Evolutionary conservation across 2,113 vertebrate genomes (phyloP), one percentile per base, ranked within the genome.

Genomic region (Pipra filicauda): DNA sequence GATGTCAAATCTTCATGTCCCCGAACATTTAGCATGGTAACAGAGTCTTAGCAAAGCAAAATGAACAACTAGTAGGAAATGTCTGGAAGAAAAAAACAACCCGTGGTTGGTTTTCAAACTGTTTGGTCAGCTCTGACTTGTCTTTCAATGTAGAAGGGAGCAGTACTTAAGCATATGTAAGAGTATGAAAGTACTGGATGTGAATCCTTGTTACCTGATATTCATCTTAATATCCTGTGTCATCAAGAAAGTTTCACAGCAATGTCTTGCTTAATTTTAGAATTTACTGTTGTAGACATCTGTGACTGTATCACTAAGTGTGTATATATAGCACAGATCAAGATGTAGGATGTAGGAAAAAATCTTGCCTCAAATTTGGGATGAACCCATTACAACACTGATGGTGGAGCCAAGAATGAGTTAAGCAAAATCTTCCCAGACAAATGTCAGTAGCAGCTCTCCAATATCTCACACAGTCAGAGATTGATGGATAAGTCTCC

Each of bases 381-480:
- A 92, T 73, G 62, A 91, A 55, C 30, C 81, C 15, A 55, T 85
- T 92, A 55, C 70, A 43, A 87, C 73, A 85, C 37, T 70, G 64
- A 61, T 64, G 52, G 28, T 84, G 72, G 73, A 95, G 92, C 52
- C 73, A 93, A 90, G 65, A 86, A 81, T 83, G 41, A 78, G 19
- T 88, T 88, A 48, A 72, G 65, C n/a, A 48, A 89, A 92, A 48
- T 74, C 62, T 96, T 97, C 94, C 69, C 80, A 96, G 93, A 75
- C 74, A 91, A 89, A 78, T 85, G 52, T 48, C 2, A 20, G 88
- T 66, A 95, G 85, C 72, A 92, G 65, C 44, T 91, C 62, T 90
- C 39, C 28, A 66, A 8, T 94, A 94, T 95, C 93, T 90, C 9
- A 12, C 43, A 85, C 39, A 39, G 91, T 96, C 95, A 92, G 85